Evolutionary conservation across 2,888 invertebrate species (phyloP).

Genomic region (Drosophila dives): DNA sequence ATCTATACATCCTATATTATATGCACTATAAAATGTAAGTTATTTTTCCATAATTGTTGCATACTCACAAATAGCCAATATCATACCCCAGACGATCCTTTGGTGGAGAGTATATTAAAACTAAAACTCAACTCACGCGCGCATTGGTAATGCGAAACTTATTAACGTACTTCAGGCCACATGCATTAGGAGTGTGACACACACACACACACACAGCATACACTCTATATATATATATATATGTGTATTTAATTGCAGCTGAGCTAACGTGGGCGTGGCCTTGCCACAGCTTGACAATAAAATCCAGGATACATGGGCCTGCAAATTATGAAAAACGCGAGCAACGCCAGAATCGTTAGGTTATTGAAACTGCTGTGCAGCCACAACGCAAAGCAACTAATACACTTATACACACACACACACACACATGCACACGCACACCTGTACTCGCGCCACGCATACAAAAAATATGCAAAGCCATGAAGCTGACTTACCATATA

Average conservation of each 20-base stretch:
- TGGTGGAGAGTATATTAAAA: conserved; percentile 3
- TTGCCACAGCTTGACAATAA: conserved; percentile 72
- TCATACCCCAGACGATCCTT: not conserved
- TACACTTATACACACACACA: conserved; percentile 8
- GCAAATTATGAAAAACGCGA: conserved; percentile 64
- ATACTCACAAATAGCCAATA: not conserved
- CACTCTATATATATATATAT: conserved; percentile 4
- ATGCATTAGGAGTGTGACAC: conserved; percentile 60
- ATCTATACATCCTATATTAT: not conserved
- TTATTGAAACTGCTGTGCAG: conserved; percentile 64
- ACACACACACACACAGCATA: not conserved
- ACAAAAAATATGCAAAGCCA: conserved; percentile 8
- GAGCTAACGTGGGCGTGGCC: conserved; percentile 52
- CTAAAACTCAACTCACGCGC: conserved; percentile 36
- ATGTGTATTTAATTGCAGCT: conserved; percentile 61
- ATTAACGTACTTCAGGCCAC: conserved; percentile 74
- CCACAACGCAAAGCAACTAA: conserved; percentile 19
- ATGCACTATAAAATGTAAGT: not conserved
- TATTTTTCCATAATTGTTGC: not conserved
- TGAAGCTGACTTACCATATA: conserved; percentile 3
- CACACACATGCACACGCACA: conserved; percentile 20
- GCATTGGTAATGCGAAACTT: conserved; percentile 71
- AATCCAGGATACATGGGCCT: conserved; percentile 57
- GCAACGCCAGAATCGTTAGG: conserved; percentile 46
- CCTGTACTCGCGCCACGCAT: conserved; percentile 15